Base-by-base conservation (phyloP, 2,113 vertebrate genomes). In the Indicator indicator region DNA sequence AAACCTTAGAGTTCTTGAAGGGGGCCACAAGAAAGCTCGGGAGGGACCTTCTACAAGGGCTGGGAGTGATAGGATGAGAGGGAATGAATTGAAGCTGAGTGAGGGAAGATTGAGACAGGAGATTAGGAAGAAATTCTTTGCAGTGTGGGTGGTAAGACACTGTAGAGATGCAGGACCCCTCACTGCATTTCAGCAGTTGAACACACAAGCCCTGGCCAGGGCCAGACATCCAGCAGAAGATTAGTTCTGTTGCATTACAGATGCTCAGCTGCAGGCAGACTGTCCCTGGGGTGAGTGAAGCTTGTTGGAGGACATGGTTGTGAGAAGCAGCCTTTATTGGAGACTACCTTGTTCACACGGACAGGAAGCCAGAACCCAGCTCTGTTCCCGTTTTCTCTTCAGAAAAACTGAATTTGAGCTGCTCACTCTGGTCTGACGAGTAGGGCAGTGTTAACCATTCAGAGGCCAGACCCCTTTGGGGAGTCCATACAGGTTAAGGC, bases 391-490 rank as follows among this genome's bases (percentile, higher is more conserved):
- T 46, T 33, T 36, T 11, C 6, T 42, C 67, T 59, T 42, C 30
- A 56, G 28, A 33, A 26, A 59, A 9, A 6, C 19, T 62, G 44
- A 27, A 16, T 32, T 73, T 40, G 52, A 30, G n/a, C 33, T 69
- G 9, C 7, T 33, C 0, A 0, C 23, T 56, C 1, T 73, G 14
- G 27, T 36, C 3, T 27, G 11, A 64, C 62, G 68, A 59, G 14
- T 1, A 1, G 16, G 50, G 18, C n/a, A 9, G 12, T 6, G 12
- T 74, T 28, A 24, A 30, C 13, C 11, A 6, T 50, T 46, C 4
- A 1, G 1, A 1, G 23, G 14, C 42, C 11, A 7, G 28, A 11
- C 68, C 8, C 13, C 28, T 16, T 17, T 0, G 1, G 17, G 38
- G 10, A 5, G 3, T 20, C 30, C 8, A 2, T 32, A 42, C 23